phyloP scores from a whole-genome alignment of 1,140 invertebrate genomes.

The Trichogramma pretiosum region DNA sequence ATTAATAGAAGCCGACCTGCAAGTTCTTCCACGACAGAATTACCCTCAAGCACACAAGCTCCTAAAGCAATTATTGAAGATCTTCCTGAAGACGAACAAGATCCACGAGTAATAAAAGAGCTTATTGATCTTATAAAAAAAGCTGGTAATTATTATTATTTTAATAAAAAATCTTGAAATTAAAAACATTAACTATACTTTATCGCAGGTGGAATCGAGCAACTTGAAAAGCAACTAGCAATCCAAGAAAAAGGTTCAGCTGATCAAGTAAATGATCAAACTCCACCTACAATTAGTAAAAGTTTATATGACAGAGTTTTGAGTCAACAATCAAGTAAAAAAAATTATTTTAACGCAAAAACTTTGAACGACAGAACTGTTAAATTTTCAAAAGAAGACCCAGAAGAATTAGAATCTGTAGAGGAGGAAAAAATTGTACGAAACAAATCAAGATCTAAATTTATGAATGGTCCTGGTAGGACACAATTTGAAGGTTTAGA shows the following conservation, averaged over 20 bases:
- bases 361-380: slow-evolving; percentile 9
- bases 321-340: slow-evolving; percentile 37
- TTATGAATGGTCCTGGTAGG: slow-evolving; percentile 44
- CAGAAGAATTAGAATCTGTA: slow-evolving; percentile 9
- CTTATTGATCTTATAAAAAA: slow-evolving; percentile 76
- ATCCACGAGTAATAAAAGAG: slow-evolving; percentile 76
- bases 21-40: slow-evolving; percentile 21
- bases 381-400: slow-evolving; percentile 13
- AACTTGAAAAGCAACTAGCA: slow-evolving; percentile 68
- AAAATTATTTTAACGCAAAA: slow-evolving; percentile 18
- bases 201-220: slow-evolving; percentile 60
- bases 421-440: background rate
- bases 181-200: background rate
- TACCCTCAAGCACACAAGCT: slow-evolving; percentile 11
- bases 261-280: slow-evolving; percentile 25
- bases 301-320: slow-evolving; percentile 65
- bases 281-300: slow-evolving; percentile 58
- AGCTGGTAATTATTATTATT: slow-evolving; percentile 45
- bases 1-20: slow-evolving; percentile 34
- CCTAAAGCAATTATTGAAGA: slow-evolving; percentile 16
- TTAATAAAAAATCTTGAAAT: background rate
- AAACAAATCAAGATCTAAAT: slow-evolving; percentile 23
- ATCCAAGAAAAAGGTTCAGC: slow-evolving; percentile 45
- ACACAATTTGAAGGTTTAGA: slow-evolving; percentile 65
- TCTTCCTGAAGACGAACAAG: slow-evolving; percentile 51